phyloP scores from a whole-genome alignment of 2,797 vertebrate species.

The Enteromius mattozi region DNA sequence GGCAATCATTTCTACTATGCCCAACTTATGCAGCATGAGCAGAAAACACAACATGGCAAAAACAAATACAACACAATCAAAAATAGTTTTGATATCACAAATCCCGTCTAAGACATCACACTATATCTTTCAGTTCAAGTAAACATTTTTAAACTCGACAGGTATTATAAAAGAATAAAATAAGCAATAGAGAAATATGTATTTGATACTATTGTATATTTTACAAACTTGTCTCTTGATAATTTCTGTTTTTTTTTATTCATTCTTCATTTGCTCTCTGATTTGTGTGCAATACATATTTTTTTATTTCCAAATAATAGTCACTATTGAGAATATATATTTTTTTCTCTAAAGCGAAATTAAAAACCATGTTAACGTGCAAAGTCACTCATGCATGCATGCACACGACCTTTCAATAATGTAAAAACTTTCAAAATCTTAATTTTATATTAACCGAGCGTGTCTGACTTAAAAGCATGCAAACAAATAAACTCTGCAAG shows the following conservation, averaged over 20 bases:
- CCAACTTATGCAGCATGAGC: not conserved
- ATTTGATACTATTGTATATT: not conserved
- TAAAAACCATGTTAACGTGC: not conserved
- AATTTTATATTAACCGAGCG: not conserved
- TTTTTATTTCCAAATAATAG: not conserved
- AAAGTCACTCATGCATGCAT: not conserved
- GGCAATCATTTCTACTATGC: no score
- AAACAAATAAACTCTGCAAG: conserved; percentile 1
- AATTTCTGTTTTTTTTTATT: not conserved
- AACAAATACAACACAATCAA: not conserved
- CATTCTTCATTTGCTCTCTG: not conserved
- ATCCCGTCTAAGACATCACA: not conserved
- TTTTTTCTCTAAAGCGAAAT: not conserved
- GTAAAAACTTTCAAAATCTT: conserved; percentile 1
- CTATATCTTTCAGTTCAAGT: not conserved
- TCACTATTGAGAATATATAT: not conserved
- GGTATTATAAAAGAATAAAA: conserved; percentile 1
- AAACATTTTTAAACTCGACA: no score
- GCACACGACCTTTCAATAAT: not conserved
- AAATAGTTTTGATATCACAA: not conserved
- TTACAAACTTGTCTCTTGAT: not conserved
- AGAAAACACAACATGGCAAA: not conserved
- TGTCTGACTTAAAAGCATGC: not conserved
- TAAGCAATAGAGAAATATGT: not conserved
- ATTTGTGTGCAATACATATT: not conserved